Percentiles rank a stretch among this genome's conserved stretches.
Conservation (phyloP, 2,888 invertebrate species). For the Trichopria drosophilae region DNA sequence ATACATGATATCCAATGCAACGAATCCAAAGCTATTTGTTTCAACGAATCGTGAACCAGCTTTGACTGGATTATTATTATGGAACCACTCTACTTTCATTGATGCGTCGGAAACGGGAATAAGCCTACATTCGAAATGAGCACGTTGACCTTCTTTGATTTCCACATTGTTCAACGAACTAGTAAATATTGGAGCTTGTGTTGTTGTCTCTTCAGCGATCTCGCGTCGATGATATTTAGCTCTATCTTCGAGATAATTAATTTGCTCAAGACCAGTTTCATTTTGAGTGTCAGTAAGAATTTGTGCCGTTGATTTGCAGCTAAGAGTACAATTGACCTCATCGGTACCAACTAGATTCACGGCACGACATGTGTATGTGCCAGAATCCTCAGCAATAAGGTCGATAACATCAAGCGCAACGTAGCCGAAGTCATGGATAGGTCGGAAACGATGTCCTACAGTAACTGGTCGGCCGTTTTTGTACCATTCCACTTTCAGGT, state of each 20-base stretch:
- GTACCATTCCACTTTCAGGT: conserved; percentile 95
- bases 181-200: conserved; percentile 91
- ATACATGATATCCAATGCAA: conserved; percentile 93
- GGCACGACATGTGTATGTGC: conserved; percentile 90
- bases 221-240: conserved; percentile 76
- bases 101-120: conserved; percentile 93
- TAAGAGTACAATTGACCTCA: conserved; percentile 75
- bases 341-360: conserved; percentile 88
- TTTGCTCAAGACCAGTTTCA: conserved; percentile 84
- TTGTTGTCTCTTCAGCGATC: conserved; percentile 78
- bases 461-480: conserved; percentile 93
- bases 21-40: conserved; percentile 96
- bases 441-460: conserved; percentile 85
- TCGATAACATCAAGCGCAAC: conserved; percentile 96
- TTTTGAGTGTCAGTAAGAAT: conserved; percentile 85
- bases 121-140: conserved; percentile 91
- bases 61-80: conserved; percentile 86
- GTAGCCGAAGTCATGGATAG: conserved; percentile 97
- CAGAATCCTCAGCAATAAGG: conserved; percentile 93
- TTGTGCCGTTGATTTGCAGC: conserved; percentile 76
- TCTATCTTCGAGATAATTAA: conserved; percentile 85
- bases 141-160: conserved; percentile 91
- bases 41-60: conserved; percentile 94
- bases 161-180: conserved; percentile 89
- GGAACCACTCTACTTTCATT: conserved; percentile 95